A percentile compares a stretch with the other conserved stretches of the same genome.
Evolutionary conservation across 2,113 vertebrate genomes (phyloP).

Genomic region (Nyctereutes procyonoides): DNA sequence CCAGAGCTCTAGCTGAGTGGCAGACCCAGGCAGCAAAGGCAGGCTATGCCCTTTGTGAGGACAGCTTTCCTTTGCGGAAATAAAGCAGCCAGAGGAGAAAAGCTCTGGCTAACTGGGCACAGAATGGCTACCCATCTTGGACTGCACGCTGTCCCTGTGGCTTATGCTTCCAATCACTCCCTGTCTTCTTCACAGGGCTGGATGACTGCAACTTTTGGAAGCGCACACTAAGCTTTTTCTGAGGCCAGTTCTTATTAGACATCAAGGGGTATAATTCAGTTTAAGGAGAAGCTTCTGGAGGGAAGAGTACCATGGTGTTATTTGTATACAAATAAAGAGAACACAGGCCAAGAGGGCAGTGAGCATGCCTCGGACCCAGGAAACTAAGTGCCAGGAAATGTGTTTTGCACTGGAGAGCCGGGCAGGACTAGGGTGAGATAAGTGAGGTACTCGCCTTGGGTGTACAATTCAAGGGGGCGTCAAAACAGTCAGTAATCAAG

Average conservation of each 20-base stretch:
- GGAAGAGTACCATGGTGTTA: neutral
- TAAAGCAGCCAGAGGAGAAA: neutral
- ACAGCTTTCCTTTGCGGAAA: neutral
- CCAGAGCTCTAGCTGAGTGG: neutral
- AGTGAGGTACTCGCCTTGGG: neutral
- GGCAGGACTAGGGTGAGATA: neutral
- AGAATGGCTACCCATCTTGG: neutral
- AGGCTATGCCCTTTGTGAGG: neutral
- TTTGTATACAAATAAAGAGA: neutral
- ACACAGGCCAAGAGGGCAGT: neutral
- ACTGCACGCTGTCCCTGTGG: neutral
- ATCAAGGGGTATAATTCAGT: neutral
- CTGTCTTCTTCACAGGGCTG: neutral
- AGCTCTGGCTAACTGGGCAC: neutral
- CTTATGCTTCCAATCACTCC: neutral
- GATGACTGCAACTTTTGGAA: neutral
- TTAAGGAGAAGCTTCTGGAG: neutral
- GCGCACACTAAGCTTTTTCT: neutral
- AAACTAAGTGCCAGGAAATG: neutral
- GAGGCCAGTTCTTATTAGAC: conserved; percentile 33
- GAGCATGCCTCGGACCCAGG: neutral
- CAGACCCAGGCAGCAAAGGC: neutral
- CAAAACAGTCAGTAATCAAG: neutral
- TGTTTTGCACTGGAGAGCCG: neutral
- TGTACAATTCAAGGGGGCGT: neutral